These are phyloP conservation scores for Scyliorhinus canicula DNA, from an alignment of 2,797 vertebrate species.

Conservation along the genomic window DNA sequence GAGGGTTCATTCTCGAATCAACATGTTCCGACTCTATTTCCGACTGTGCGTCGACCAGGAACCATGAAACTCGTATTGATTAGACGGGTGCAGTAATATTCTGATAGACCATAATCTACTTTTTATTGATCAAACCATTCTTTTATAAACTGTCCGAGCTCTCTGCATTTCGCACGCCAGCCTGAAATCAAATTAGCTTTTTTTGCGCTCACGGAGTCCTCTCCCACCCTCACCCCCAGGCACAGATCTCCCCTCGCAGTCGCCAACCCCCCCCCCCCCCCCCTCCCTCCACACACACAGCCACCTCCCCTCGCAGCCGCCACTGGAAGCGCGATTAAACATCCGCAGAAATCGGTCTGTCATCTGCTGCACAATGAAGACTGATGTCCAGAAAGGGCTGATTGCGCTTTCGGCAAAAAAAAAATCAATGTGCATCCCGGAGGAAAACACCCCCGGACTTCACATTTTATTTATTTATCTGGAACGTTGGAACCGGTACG, in stretches of 20 bases:
- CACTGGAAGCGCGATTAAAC: not conserved
- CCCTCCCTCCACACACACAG: too few species aligned
- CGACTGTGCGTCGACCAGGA: constrained; percentile 28
- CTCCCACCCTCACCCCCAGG: too few species aligned
- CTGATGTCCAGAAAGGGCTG: not conserved
- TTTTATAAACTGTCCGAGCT: constrained; percentile 40
- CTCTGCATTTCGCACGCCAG: constrained; percentile 42
- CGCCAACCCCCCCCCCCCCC: not conserved
- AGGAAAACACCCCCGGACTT: too few species aligned
- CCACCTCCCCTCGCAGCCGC: not conserved
- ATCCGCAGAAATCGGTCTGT: not conserved
- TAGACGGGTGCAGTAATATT: constrained; percentile 41
- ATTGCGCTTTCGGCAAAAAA: not conserved
- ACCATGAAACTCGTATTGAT: constrained; percentile 10
- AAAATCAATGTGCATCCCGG: not conserved
- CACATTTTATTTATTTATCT: not conserved
- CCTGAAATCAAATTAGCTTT: constrained; percentile 40
- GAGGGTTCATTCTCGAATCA: not conserved
- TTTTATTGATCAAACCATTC: constrained; percentile 45
- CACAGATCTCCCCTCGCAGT: not conserved
- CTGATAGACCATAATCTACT: constrained; percentile 42
- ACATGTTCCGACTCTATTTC: constrained; percentile 6
- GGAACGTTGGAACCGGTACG: not conserved
- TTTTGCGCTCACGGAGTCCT: not conserved
- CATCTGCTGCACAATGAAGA: not conserved